Percentiles rank a stretch among this genome's conserved stretches.
These are phyloP conservation scores for Chiloscyllium plagiosum DNA, from an alignment of 2,113 vertebrate genomes.

Conservation along the genomic window DNA sequence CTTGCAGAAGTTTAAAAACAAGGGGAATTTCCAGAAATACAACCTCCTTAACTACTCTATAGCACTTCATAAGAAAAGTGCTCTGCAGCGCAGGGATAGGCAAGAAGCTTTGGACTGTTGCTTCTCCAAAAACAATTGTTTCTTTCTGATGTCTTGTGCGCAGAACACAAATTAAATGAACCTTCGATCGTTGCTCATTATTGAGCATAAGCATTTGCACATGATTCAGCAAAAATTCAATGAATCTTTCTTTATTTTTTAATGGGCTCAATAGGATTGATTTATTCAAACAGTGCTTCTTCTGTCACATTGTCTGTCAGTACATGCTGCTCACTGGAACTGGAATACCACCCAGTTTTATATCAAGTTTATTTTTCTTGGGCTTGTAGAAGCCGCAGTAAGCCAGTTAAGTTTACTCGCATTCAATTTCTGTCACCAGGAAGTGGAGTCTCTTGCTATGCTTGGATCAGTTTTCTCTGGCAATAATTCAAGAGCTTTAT, in stretches of 20 bases:
- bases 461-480: conserved; percentile 31
- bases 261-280: not conserved
- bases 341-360: not conserved
- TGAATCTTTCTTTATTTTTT: not conserved
- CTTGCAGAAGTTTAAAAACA: not conserved
- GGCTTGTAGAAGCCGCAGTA: not conserved
- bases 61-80: conserved; percentile 10
- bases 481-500: conserved; percentile 2
- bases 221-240: not conserved
- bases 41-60: not conserved
- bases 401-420: not conserved
- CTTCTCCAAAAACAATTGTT: not conserved
- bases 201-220: not conserved
- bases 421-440: not conserved
- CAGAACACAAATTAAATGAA: not conserved
- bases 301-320: not conserved
- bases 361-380: not conserved
- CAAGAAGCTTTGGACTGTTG: not conserved
- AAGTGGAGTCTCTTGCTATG: not conserved
- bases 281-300: not conserved
- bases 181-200: not conserved
- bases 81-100: no score
- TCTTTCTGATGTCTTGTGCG: not conserved
- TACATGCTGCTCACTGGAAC: not conserved
- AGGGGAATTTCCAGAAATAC: not conserved